Conservation (phyloP, 2,113 vertebrate species). For the Eretmochelys imbricata region DNA sequence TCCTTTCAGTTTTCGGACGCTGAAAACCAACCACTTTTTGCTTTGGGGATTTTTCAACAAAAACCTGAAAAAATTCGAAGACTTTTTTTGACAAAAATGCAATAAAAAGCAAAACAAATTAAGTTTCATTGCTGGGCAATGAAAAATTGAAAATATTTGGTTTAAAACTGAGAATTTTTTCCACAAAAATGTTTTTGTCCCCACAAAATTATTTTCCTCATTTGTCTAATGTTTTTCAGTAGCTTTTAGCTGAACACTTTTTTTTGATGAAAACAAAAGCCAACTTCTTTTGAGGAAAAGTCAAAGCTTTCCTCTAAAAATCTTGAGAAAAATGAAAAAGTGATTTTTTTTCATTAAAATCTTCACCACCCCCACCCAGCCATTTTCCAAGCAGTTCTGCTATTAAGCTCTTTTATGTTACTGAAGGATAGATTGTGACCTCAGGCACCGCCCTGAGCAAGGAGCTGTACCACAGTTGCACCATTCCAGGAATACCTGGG, state of each 20-base stretch:
- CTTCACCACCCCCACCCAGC: neutral
- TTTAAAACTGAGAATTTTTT: neutral
- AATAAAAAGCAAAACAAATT: neutral
- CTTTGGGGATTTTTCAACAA: neutral
- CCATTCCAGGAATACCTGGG: neutral
- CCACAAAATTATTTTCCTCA: neutral
- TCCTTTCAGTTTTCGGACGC: neutral
- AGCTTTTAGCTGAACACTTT: conserved; percentile 17
- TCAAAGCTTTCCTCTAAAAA: neutral
- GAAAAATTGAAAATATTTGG: neutral
- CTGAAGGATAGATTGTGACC: neutral
- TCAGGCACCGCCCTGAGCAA: neutral
- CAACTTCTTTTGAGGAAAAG: neutral
- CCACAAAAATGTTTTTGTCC: neutral
- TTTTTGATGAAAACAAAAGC: conserved; percentile 12
- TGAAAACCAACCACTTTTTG: conserved; percentile 28
- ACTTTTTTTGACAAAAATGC: neutral
- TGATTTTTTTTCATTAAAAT: neutral
- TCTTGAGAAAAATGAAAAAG: neutral
- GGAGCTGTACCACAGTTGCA: neutral
- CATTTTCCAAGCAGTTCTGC: neutral
- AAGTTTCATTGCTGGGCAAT: neutral
- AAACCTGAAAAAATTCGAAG: neutral
- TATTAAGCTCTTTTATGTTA: neutral
- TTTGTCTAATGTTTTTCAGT: conserved; percentile 43